These are phyloP conservation scores for Eulemur rubriventer DNA, from an alignment of 2,797 vertebrate species.

Conservation along the genomic window DNA sequence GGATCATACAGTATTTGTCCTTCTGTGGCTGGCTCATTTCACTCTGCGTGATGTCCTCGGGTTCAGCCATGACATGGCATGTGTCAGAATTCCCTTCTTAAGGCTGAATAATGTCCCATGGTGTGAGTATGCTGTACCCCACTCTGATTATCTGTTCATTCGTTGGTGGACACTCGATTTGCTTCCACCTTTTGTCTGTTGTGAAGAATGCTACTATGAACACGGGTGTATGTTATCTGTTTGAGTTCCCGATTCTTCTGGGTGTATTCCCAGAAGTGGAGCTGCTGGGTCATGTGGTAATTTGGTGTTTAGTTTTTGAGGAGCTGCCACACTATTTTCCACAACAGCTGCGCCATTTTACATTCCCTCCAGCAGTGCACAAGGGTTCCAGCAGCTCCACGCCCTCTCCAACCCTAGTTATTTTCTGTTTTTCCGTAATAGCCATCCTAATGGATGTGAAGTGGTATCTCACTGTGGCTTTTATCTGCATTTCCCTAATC, in stretches of 20 bases:
- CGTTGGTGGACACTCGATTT: background rate
- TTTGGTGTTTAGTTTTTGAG: background rate
- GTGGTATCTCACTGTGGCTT: background rate
- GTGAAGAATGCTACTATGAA: background rate
- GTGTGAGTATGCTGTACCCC: fast-evolving
- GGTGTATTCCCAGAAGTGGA: background rate
- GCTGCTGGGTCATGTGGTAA: background rate
- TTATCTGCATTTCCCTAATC: background rate
- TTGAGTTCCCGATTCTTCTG: background rate
- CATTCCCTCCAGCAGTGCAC: background rate
- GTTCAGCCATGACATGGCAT: background rate
- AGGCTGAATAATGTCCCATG: background rate
- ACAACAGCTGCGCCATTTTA: background rate
- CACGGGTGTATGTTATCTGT: background rate
- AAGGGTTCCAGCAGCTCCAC: background rate
- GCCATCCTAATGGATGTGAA: background rate
- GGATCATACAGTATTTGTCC: background rate
- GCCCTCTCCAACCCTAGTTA: background rate
- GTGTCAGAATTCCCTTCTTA: background rate
- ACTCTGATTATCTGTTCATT: background rate
- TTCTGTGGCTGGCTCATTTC: background rate
- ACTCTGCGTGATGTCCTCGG: background rate
- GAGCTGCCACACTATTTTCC: background rate
- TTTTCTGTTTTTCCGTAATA: background rate
- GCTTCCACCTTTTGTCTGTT: background rate